These are phyloP conservation scores for Polylopha cassiicola DNA, from an alignment of 2,888 invertebrate genomes.

Conservation along the genomic window DNA sequence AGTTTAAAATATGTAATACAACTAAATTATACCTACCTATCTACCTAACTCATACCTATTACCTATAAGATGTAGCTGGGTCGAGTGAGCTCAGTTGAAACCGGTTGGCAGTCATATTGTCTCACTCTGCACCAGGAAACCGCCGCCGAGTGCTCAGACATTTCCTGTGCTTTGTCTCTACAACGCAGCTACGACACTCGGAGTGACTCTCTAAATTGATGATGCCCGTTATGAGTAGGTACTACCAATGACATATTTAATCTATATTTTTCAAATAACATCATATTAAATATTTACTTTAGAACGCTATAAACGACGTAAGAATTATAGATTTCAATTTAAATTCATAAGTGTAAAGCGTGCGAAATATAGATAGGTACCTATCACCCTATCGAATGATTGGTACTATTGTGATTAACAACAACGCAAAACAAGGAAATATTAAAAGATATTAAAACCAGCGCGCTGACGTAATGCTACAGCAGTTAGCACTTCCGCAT, in stretches of 20 bases:
- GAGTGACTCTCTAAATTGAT: conserved; percentile 23
- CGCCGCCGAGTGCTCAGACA: conserved; percentile 58
- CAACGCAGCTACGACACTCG: conserved; percentile 44
- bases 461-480: conserved; percentile 70
- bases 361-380: too few relatives aligned
- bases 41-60: conserved; percentile 4
- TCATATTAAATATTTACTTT: too few relatives aligned
- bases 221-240: conserved; percentile 17
- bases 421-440: conserved; percentile 63
- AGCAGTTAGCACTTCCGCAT: conserved; percentile 66
- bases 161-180: conserved; percentile 72
- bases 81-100: conserved; percentile 63
- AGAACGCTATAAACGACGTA: too few relatives aligned
- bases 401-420: too few relatives aligned
- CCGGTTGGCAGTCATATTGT: conserved; percentile 71
- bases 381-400: too few relatives aligned
- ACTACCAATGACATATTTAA: conserved; percentile 10
- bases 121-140: conserved; percentile 72
- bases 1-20: too few relatives aligned
- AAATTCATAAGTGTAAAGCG: too few relatives aligned
- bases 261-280: too few relatives aligned
- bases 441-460: conserved; percentile 71
- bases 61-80: conserved; percentile 33
- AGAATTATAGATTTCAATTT: too few relatives aligned
- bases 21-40: conserved; percentile 17